phyloP scores from a whole-genome alignment of 2,113 vertebrate species.

The Nothoprocta pentlandii region DNA sequence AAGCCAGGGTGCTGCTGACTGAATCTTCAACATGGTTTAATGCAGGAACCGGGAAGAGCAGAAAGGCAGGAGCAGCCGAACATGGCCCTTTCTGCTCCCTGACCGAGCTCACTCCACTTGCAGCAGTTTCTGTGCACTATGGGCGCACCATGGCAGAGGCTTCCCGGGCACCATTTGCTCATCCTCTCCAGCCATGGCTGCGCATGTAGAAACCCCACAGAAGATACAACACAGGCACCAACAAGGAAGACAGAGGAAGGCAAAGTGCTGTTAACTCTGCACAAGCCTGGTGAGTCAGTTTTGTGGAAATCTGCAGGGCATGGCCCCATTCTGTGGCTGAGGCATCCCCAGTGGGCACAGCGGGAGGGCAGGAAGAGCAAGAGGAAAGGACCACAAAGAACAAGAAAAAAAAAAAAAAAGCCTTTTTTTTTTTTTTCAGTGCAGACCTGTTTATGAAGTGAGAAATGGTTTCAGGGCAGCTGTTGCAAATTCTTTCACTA shows the following conservation, averaged over 20 bases:
- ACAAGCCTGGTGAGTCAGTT: neutral
- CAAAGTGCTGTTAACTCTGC: constrained; percentile 41
- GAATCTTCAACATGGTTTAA: neutral
- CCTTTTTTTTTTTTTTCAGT: constrained; percentile 74
- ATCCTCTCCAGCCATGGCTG: constrained; percentile 25
- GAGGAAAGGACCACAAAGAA: constrained; percentile 62
- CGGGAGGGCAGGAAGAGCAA: neutral
- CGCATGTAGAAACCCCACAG: constrained; percentile 19
- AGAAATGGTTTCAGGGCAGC: constrained; percentile 81
- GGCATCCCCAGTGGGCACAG: constrained; percentile 18
- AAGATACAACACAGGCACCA: neutral
- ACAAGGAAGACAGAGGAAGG: neutral
- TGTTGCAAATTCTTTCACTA: constrained; percentile 83
- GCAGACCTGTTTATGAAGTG: constrained; percentile 85
- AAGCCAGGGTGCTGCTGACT: neutral
- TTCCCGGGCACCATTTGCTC: neutral
- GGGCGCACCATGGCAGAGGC: neutral
- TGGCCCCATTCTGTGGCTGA: neutral
- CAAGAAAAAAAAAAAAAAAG: constrained; percentile 21
- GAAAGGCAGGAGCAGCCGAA: neutral
- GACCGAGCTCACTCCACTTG: neutral
- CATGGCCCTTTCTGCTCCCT: neutral
- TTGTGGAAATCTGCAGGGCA: constrained; percentile 15
- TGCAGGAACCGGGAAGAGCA: neutral
- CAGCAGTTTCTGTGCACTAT: fast-evolving